Percentiles rank a stretch among this genome's conserved stretches.
phyloP scores from a whole-genome alignment of 2,797 vertebrate genomes.

The Liasis olivaceus region DNA sequence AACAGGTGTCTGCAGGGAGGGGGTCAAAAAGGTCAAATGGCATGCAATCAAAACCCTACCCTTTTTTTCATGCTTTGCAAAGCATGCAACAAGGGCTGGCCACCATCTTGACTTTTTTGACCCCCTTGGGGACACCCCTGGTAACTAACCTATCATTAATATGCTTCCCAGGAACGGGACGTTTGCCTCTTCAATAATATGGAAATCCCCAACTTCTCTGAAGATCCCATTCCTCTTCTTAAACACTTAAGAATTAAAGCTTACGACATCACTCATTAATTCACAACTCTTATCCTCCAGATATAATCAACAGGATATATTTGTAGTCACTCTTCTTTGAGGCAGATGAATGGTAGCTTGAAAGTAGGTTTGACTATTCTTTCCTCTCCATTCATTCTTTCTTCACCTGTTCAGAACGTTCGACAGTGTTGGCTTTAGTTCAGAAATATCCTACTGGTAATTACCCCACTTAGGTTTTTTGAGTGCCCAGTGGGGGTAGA shows the following conservation, averaged over 20 bases:
- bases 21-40: background rate
- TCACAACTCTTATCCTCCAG: background rate
- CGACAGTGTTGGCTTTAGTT: background rate
- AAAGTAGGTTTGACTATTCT: background rate
- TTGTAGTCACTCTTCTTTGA: background rate
- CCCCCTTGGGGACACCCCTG: background rate
- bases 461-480: background rate
- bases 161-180: background rate
- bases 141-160: background rate
- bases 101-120: background rate
- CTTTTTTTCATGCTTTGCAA: background rate
- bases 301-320: conserved; percentile 2
- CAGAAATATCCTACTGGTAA: background rate
- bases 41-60: background rate
- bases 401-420: background rate
- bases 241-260: background rate
- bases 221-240: background rate
- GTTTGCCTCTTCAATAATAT: background rate
- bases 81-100: background rate
- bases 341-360: background rate
- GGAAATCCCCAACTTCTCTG: background rate
- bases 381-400: background rate
- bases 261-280: background rate
- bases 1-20: background rate
- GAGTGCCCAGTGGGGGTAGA: background rate